These are phyloP conservation scores for Marmota monax DNA, from an alignment of 2,113 vertebrate species.

Conservation along the genomic window DNA sequence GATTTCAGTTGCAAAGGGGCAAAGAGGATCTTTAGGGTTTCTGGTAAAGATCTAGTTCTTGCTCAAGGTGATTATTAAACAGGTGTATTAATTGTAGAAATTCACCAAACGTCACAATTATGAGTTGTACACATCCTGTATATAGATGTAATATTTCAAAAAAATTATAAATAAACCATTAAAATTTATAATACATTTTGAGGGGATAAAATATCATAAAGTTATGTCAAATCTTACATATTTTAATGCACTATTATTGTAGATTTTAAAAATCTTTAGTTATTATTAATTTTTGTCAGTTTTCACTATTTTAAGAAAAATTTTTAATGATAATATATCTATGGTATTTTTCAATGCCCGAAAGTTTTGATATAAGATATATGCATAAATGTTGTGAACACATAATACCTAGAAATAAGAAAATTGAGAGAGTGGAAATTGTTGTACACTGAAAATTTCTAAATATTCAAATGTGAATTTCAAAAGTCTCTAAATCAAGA, in stretches of 20 bases:
- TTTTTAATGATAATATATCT: not conserved
- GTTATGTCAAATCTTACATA: not conserved
- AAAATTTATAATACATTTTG: not conserved
- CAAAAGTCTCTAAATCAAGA: not conserved
- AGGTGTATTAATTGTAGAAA: not conserved
- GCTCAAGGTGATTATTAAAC: not conserved
- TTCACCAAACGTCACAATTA: not conserved
- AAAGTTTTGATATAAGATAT: not conserved
- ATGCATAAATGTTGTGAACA: not conserved
- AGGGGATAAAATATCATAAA: not conserved
- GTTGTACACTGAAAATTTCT: not conserved
- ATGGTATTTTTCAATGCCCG: not conserved
- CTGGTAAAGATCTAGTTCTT: not conserved
- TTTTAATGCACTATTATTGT: not conserved
- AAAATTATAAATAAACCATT: not conserved
- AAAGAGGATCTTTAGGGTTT: not conserved
- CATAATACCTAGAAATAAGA: not conserved
- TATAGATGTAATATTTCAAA: not conserved
- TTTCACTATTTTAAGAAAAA: not conserved
- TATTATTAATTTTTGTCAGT: not conserved
- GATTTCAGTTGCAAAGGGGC: too few relatives aligned
- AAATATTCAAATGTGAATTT: conserved; percentile 9
- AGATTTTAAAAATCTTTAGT: not conserved
- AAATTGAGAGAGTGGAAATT: not conserved
- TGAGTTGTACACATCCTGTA: not conserved